Evolutionary conservation across 2,797 vertebrate genomes (phyloP).

Genomic region (Tympanoctomys barrerae): DNA sequence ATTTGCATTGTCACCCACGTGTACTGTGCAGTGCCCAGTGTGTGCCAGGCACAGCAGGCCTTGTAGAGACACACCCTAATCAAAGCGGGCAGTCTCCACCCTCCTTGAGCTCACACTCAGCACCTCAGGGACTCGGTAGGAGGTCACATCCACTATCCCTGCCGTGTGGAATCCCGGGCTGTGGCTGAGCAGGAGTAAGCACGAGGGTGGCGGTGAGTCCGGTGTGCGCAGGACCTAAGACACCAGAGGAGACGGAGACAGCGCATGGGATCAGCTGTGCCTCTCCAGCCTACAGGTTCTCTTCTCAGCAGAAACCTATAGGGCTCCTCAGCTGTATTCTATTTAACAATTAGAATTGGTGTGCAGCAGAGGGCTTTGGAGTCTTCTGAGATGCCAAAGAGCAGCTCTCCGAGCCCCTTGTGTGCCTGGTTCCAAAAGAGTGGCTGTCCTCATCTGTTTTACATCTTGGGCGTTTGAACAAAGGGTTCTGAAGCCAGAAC

Average conservation of each 20-base stretch:
- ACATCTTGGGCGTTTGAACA: slow-evolving; percentile 79
- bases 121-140: not conserved
- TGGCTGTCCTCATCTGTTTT: slow-evolving; percentile 79
- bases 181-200: not conserved
- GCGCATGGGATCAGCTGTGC: not conserved
- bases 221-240: not conserved
- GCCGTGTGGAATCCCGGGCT: not conserved
- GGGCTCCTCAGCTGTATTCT: not conserved
- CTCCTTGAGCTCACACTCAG: not conserved
- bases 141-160: not conserved
- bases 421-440: slow-evolving; percentile 56
- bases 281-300: not conserved
- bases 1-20: not conserved
- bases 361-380: slow-evolving; percentile 41
- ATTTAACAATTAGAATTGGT: slow-evolving; percentile 23
- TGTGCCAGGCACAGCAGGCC: not conserved
- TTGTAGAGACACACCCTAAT: not conserved
- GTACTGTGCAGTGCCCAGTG: not conserved
- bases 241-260: not conserved
- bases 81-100: not conserved
- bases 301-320: not conserved
- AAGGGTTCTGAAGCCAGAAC: slow-evolving; percentile 73
- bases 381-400: not conserved
- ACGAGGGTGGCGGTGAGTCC: not conserved
- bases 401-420: not conserved